Evolutionary conservation across 2,888 invertebrate species (phyloP).

Genomic region (Dynastes hyllus): DNA sequence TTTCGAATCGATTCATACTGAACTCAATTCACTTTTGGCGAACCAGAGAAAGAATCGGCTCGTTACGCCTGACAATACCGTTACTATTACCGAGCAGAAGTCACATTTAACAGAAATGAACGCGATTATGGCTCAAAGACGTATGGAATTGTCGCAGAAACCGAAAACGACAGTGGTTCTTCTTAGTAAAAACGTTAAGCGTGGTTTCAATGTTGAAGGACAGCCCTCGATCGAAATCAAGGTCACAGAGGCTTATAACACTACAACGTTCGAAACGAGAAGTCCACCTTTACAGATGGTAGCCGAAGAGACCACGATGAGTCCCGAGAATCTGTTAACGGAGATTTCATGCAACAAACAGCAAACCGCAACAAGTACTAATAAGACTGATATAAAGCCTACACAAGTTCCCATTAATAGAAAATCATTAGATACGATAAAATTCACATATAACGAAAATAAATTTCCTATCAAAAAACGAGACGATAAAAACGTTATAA

Average conservation of each 20-base stretch:
- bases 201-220: constrained; percentile 55
- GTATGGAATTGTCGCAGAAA: constrained; percentile 49
- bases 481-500: constrained; percentile 54
- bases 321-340: constrained; percentile 69
- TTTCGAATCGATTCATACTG: constrained; percentile 78
- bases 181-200: constrained; percentile 54
- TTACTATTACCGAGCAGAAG: constrained; percentile 3
- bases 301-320: constrained; percentile 68
- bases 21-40: constrained; percentile 72
- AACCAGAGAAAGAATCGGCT: constrained; percentile 54
- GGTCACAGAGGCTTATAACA: constrained; percentile 53
- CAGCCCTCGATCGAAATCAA: constrained; percentile 46
- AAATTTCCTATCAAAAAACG: constrained; percentile 75
- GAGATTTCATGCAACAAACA: constrained; percentile 42
- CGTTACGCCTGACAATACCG: constrained; percentile 51
- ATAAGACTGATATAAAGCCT: constrained; percentile 57
- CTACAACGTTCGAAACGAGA: constrained; percentile 57
- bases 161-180: constrained; percentile 33
- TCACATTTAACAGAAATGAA: constrained; percentile 23
- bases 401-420: constrained; percentile 60
- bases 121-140: constrained; percentile 50
- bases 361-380: constrained; percentile 47
- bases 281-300: constrained; percentile 71
- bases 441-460: constrained; percentile 75
- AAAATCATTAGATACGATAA: constrained; percentile 70